phyloP scores from a whole-genome alignment of 37 sponge, comb jelly and placozoan species.

The Dysidea cf. avara region DNA sequence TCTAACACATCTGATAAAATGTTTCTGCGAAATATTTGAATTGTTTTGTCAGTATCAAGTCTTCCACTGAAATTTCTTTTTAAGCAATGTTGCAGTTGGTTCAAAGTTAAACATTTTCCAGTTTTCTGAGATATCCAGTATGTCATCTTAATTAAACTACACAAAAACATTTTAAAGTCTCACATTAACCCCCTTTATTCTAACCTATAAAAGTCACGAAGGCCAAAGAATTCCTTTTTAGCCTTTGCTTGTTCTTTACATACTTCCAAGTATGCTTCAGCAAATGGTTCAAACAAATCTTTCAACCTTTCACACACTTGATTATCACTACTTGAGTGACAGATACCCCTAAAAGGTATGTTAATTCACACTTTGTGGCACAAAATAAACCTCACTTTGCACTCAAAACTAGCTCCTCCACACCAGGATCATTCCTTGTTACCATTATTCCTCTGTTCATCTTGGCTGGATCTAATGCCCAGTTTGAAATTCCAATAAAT shows the following conservation, averaged over 20 bases:
- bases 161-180: conserved; percentile 3
- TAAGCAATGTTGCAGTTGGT: conserved; percentile 72
- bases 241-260: conserved; percentile 19
- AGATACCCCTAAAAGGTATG: conserved; percentile 50
- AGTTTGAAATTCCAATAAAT: conserved; percentile 90
- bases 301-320: conserved; percentile 31
- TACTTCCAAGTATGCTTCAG: conserved; percentile 59
- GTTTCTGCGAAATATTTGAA: too few species aligned
- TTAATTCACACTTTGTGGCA: too few species aligned
- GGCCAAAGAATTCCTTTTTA: conserved; percentile 81
- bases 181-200: background rate
- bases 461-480: conserved; percentile 92
- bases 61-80: conserved; percentile 55
- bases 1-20: too few species aligned
- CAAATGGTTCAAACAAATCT: conserved; percentile 33
- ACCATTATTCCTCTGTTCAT: too few species aligned
- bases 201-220: conserved; percentile 91
- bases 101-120: conserved; percentile 22
- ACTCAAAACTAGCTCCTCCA: conserved; percentile 64
- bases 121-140: conserved; percentile 67
- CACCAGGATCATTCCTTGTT: conserved; percentile 72
- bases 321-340: conserved; percentile 41
- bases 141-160: conserved; percentile 85
- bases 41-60: conserved; percentile 4
- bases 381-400: too few species aligned